Conservation (phyloP, 1,140 invertebrate genomes). For the Zaprionus vittiger region DNA sequence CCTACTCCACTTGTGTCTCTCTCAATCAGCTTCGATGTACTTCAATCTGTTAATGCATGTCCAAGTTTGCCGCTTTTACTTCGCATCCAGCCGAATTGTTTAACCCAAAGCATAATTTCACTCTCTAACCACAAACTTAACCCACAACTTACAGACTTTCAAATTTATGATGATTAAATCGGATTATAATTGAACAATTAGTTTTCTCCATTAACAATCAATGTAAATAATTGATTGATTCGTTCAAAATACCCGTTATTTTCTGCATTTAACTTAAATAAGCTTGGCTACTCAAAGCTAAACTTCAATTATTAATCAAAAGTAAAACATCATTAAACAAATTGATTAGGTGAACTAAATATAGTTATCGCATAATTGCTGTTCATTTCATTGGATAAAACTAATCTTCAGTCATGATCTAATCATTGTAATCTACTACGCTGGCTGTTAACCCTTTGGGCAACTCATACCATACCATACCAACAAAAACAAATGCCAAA, state of each 20-base stretch:
- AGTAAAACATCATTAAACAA: not conserved
- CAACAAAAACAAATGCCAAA: slow-evolving; percentile 44
- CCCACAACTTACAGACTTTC: slow-evolving; percentile 1
- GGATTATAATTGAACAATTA: slow-evolving; percentile 16
- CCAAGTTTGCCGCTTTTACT: slow-evolving; percentile 44
- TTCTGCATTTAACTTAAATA: not conserved
- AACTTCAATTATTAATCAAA: not conserved
- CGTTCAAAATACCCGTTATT: not conserved
- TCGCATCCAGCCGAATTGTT: slow-evolving; percentile 46
- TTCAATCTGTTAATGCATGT: slow-evolving; percentile 67
- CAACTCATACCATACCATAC: slow-evolving; percentile 42
- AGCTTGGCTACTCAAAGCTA: not conserved
- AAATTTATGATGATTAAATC: slow-evolving; percentile 4
- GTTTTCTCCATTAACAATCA: slow-evolving; percentile 1
- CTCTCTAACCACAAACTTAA: slow-evolving; percentile 38
- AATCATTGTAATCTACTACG: not conserved
- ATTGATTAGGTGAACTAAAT: not conserved
- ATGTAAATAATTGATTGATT: not conserved
- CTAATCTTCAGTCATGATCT: slow-evolving; percentile 6
- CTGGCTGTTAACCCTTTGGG: slow-evolving; percentile 44
- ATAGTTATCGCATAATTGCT: not conserved
- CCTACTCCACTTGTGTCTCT: slow-evolving; percentile 61
- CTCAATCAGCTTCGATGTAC: slow-evolving; percentile 42
- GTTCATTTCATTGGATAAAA: not conserved
- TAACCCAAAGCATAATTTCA: slow-evolving; percentile 57